These are phyloP conservation scores for Patagioenas fasciata DNA, from an alignment of 2,113 vertebrate genomes.

Conservation along the genomic window DNA sequence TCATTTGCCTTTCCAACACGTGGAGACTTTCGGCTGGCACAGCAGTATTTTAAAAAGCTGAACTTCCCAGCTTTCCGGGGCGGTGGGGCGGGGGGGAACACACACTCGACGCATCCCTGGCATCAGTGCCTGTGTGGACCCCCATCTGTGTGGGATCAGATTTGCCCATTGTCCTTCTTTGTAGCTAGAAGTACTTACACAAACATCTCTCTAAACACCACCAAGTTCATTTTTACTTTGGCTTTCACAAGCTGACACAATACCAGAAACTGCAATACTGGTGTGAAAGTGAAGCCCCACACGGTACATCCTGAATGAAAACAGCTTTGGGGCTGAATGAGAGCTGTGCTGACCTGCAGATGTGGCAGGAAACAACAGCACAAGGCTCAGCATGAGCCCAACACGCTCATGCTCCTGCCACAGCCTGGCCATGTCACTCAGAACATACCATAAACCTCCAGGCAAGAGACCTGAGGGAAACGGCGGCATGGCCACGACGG, in stretches of 20 bases:
- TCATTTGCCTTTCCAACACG: background rate
- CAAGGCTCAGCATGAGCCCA: background rate
- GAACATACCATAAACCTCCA: background rate
- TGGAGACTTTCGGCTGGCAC: background rate
- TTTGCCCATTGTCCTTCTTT: background rate
- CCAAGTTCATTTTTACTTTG: background rate
- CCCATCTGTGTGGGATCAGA: background rate
- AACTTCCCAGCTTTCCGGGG: background rate
- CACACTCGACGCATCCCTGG: background rate
- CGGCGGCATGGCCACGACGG: background rate
- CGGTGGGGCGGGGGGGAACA: background rate
- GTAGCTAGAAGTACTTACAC: background rate
- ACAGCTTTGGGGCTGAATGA: rapidly evolving
- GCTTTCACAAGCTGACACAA: background rate
- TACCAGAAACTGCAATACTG: background rate
- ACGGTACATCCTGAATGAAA: background rate
- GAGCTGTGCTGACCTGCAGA: background rate
- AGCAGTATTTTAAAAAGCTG: background rate
- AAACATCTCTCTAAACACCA: background rate
- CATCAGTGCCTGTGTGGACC: background rate
- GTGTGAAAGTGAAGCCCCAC: background rate
- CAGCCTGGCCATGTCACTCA: background rate
- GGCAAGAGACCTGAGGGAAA: background rate
- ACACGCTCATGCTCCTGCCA: background rate
- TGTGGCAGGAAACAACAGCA: background rate